phyloP scores from a whole-genome alignment of 2,888 invertebrate genomes.

The Metalampra italica region DNA sequence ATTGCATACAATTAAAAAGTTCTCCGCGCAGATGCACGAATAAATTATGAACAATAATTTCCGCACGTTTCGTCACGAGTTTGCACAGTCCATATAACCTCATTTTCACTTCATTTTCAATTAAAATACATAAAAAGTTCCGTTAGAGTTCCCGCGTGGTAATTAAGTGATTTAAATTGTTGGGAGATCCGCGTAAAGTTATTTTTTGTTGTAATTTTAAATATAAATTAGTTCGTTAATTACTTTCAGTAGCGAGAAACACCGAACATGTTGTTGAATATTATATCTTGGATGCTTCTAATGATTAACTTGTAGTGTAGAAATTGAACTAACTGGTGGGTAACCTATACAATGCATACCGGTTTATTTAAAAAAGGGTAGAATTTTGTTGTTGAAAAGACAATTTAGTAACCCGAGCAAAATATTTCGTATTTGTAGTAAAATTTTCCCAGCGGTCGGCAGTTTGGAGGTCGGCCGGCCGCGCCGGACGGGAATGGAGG shows the following conservation, averaged over 20 bases:
- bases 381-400: background rate
- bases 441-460: background rate
- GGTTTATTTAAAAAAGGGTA: background rate
- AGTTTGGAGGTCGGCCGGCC: background rate
- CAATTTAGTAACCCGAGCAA: background rate
- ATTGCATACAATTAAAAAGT: constrained; percentile 20
- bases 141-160: constrained; percentile 5
- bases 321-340: too few species aligned
- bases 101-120: constrained; percentile 9
- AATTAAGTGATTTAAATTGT: constrained; percentile 8
- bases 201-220: background rate
- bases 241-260: background rate
- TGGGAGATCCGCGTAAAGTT: constrained; percentile 1
- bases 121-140: constrained; percentile 3
- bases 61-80: constrained; percentile 19
- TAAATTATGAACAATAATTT: constrained; percentile 19
- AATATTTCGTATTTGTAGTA: background rate
- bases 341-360: too few species aligned
- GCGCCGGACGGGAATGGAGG: constrained; percentile 12
- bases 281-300: too few species aligned
- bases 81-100: constrained; percentile 9
- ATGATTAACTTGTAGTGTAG: too few species aligned
- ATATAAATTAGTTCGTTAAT: background rate
- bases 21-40: constrained; percentile 8
- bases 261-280: too few species aligned